Base-by-base conservation (phyloP, 2,113 vertebrate genomes). In the Rutilus rutilus region DNA sequence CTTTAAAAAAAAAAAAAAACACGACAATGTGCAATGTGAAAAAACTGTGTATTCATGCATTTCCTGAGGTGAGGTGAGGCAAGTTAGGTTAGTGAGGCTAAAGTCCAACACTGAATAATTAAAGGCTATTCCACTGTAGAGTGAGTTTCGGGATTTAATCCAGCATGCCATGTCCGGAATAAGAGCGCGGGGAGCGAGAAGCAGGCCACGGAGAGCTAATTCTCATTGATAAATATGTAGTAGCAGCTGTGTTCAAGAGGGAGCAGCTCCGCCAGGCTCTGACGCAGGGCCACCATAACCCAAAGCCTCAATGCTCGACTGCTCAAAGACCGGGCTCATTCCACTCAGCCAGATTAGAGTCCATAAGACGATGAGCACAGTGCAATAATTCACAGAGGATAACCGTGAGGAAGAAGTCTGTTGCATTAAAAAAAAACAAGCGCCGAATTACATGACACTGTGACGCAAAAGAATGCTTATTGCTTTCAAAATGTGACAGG, bases 151-250 rank as follows among this genome's bases (percentile, higher is more conserved):
- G 17, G 39, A 8, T 62, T 81, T 47, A 81, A 65, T 47, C 60
- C 78, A 65, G 59, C 60, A 80, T 30, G 59, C n/a, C 45, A 23
- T 23, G 62, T 82, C 42, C 21, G 3, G 45, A 52, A 82, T 69
- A 30, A 67, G 62, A 52, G 17, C 9, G 8, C 19, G 2, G 57
- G 77, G 23, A 79, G 77, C 6, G 3, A 83, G 50, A 21, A 54
- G 64, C 47, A 54, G 75, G 27, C 8, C 52, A 83, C 1, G 33
- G 47, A n/a, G 39, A 83, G n/a, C 67, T 59, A 73, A 83, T 71
- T 30, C 81, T 83, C 65, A 59, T 71, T 83, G 81, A 83, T 83
- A 83, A 83, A 83, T 83, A 83, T 83, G 65, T 83, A 83, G 81
- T 73, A 83, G 65, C 67, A 73, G 65, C 47, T 73, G 81, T 5